Evolutionary conservation across 1,140 invertebrate species (phyloP).

Genomic region (Heterodera schachtii): DNA sequence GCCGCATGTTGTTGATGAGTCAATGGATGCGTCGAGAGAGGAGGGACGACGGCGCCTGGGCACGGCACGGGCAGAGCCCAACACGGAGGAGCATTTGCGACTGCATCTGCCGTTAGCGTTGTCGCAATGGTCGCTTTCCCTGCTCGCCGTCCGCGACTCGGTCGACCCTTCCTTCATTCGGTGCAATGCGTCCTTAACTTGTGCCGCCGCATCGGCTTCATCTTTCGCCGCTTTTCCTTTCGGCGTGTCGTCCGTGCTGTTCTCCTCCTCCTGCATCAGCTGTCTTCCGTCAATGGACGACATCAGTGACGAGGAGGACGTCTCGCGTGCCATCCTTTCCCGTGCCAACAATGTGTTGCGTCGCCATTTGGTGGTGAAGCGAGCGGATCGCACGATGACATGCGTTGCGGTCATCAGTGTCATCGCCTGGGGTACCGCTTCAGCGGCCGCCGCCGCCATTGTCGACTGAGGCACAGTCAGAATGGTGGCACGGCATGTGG

Average conservation of each 20-base stretch:
- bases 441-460: background rate
- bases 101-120: background rate
- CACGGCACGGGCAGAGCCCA: background rate
- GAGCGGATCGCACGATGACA: slow-evolving; percentile 10
- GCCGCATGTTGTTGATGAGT: background rate
- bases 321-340: background rate
- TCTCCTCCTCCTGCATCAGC: background rate
- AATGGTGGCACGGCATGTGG: background rate
- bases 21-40: background rate
- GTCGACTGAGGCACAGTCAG: background rate
- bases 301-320: background rate
- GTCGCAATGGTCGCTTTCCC: background rate
- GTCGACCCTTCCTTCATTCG: background rate
- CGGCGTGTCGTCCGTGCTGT: background rate
- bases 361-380: slow-evolving; percentile 5
- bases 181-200: background rate
- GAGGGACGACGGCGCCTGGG: background rate
- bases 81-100: background rate
- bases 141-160: background rate
- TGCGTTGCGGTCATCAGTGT: background rate
- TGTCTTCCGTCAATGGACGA: background rate
- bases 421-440: background rate
- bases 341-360: slow-evolving; percentile 12
- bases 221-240: background rate
- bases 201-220: too few species aligned